phyloP scores from a whole-genome alignment of 2,113 vertebrate genomes.

The Podarcis muralis region DNA sequence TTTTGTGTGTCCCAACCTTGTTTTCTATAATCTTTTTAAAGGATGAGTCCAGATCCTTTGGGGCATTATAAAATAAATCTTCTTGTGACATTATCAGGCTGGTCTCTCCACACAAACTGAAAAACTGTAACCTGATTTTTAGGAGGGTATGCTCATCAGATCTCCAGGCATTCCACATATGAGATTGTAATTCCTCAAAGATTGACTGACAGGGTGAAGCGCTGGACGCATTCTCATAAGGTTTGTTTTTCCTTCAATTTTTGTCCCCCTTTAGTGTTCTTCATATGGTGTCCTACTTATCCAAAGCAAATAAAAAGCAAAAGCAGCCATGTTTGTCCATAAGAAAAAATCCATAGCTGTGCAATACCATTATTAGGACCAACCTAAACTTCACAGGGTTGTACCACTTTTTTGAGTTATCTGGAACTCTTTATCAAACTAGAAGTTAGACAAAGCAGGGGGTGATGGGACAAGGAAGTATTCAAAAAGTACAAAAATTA shows the following conservation, averaged over 20 bases:
- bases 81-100: not conserved
- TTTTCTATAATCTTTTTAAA: not conserved
- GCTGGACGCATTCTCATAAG: conserved; percentile 33
- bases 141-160: conserved; percentile 48
- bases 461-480: too few relatives aligned
- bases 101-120: not conserved
- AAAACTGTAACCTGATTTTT: conserved; percentile 24
- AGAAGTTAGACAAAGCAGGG: too few relatives aligned
- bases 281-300: not conserved
- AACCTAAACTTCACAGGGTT: too few relatives aligned
- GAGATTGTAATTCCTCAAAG: conserved; percentile 60
- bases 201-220: conserved; percentile 38
- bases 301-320: too few relatives aligned
- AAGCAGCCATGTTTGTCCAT: too few relatives aligned
- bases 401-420: too few relatives aligned
- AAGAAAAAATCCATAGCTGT: too few relatives aligned
- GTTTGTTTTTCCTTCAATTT: conserved; percentile 51
- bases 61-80: not conserved
- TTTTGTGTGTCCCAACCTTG: not conserved
- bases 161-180: conserved; percentile 37
- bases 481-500: too few relatives aligned
- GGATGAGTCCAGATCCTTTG: not conserved
- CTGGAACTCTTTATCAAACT: too few relatives aligned
- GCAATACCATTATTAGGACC: too few relatives aligned
- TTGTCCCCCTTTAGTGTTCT: not conserved